Evolutionary conservation across 2,888 invertebrate species (phyloP).

Genomic region (Drosophila incognita): DNA sequence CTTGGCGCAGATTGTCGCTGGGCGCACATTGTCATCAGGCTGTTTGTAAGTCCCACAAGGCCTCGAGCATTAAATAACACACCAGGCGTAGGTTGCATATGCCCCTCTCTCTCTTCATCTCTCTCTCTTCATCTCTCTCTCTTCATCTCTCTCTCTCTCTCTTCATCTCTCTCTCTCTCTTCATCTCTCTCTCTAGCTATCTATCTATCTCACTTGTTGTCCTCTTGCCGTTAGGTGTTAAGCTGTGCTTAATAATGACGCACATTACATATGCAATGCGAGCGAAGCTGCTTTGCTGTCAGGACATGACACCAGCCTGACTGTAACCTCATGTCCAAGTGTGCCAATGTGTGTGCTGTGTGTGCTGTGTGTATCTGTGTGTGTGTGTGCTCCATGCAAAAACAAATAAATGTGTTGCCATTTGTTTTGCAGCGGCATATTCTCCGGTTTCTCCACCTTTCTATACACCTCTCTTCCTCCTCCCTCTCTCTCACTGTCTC

Average conservation of each 20-base stretch:
- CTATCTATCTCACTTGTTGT: neutral
- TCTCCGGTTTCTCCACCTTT: neutral
- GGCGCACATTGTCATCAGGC: conserved; percentile 50
- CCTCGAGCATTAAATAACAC: conserved; percentile 60
- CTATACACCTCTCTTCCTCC: neutral
- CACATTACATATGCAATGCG: conserved; percentile 69
- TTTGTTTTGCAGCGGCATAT: conserved; percentile 58
- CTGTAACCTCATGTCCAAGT: conserved; percentile 19
- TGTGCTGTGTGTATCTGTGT: neutral
- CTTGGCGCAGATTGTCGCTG: conserved; percentile 35
- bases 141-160: neutral
- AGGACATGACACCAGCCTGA: conserved; percentile 23
- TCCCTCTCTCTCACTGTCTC: neutral
- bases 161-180: too few relatives aligned
- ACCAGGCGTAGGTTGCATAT: neutral
- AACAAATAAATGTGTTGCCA: conserved; percentile 62
- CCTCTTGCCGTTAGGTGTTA: conserved; percentile 54
- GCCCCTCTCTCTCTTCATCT: neutral
- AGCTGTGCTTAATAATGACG: conserved; percentile 70
- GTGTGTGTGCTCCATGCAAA: conserved; percentile 5
- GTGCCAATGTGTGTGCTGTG: neutral
- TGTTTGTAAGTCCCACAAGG: conserved; percentile 55
- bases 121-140: neutral
- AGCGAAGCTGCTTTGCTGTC: conserved; percentile 33
- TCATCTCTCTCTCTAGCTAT: conserved; percentile 3